Base-by-base conservation (phyloP, 2,888 invertebrate species). In the Slavum lentiscoides region DNA sequence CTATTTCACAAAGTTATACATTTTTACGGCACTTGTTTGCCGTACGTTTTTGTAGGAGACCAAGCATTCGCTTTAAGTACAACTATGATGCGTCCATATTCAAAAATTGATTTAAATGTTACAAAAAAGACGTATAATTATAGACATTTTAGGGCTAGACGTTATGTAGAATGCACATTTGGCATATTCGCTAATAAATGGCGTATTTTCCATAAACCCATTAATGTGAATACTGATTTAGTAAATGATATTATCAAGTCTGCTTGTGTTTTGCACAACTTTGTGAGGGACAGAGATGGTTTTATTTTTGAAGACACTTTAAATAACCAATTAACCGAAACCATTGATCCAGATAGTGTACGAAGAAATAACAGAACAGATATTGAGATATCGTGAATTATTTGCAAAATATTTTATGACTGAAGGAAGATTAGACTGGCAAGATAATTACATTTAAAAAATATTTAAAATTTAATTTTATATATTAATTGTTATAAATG, bases 361-460 rank as follows among this genome's bases (percentile, higher is more conserved):
- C 37, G 70, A n/a, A 70, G 58, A 58, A 58, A 70, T 15, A 39
- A 69, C 55, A 69, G 69, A 69, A 70, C 39, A 58, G 70, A n/a
- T 58, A 70, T 58, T 70, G 37, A 58, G 58, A 39, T 58, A 70
- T 8, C 70, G 70, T n/a, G 58, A 70, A 70, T 58, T 70, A 58
- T 39, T 68, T 30, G n/a, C 39, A 39, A 13, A 70, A 58, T 58
- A 58, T 7, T 70, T 37, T 69, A 69, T 69, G 30, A 69, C 69
- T 11, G 37, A 69, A 8, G 55, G 69, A 58, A 69, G 69, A 69
- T 4, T 55, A 55, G 69, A 69, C 55, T 55, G 53, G 55, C 69
- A 55, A 69, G 69, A 59, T 15, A 70, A 70, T 58, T 70, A 70
- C 37, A 70, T 58, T 58, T 58, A 58, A 37, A 67, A 19, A 2